Evolutionary conservation across 2,797 vertebrate genomes (phyloP), one percentile per base, ranked within the genome.

Genomic region (Dipus sagitta): DNA sequence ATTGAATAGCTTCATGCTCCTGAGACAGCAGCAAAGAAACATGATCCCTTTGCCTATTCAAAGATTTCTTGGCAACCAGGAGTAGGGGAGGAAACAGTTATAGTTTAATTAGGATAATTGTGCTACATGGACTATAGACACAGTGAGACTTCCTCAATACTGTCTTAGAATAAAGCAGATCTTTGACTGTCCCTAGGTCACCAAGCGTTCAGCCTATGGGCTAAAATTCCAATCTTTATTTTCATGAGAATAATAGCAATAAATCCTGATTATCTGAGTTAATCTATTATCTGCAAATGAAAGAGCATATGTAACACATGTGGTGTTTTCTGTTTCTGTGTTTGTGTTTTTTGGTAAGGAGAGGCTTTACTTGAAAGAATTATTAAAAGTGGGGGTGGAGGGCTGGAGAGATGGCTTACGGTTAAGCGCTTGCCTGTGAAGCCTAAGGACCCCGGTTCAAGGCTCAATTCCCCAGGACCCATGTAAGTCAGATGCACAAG

Each of bases 11-110:
- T 28, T 85, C n/a, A 6, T 1, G 2, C 38, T 62, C 26, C 1
- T 12, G 13, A 70, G 32, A 58, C 20, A 52, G 2, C 32, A 17
- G 12, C 60, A 60, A 88, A 92, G 23, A 15, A 77, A 81, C 83
- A 58, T 1, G 4, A 60, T 24, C 38, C 0, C 0, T 47, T 38
- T 60, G 32, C 1, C 3, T 30, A 12, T 23, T 38, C 47, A 42
- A 67, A 60, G 77, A 75, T 60, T 32, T 92, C 32, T 64, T 64
- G 18, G 23, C 62, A 47, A 34, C 47, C 20, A 70, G 23, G n/a
- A 13, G 14, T 6, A 23, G 47, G 67, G 58, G 54, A 60, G n/a
- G 32, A 18, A 72, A n/a, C 52, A 13, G 10, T 20, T 28, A 34
- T 13, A 15, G 30, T 70, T 42, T 84, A 84, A 70, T 70, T 70